Evolutionary conservation across 2,113 vertebrate species (phyloP).

Genomic region (Pachycephala philippinensis): DNA sequence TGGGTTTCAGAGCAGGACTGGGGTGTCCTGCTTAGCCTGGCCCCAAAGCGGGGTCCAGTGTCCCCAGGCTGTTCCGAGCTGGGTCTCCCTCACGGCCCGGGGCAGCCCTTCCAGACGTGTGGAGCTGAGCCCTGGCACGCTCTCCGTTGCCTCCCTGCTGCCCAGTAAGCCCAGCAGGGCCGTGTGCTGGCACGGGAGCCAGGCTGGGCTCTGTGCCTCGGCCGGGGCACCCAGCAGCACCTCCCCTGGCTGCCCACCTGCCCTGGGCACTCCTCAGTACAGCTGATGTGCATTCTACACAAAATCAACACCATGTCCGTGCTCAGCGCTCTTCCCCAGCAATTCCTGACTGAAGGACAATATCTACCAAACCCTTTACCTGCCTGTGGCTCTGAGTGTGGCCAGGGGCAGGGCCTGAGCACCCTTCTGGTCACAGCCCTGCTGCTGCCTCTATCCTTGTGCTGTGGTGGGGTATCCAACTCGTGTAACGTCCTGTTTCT

Average conservation of each 20-base stretch:
- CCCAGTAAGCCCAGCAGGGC: background rate
- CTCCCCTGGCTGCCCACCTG: slow-evolving; percentile 1
- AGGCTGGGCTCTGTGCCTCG: too few relatives aligned
- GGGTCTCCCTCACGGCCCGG: background rate
- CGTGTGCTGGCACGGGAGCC: background rate
- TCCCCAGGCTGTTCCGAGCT: background rate
- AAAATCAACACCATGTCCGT: background rate
- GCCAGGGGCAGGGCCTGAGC: background rate
- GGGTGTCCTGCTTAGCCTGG: background rate
- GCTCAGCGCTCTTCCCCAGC: background rate
- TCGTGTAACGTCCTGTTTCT: background rate
- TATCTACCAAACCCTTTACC: background rate
- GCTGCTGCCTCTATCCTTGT: background rate
- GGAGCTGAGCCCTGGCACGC: background rate
- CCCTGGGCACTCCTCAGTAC: slow-evolving; percentile 1
- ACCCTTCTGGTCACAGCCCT: background rate
- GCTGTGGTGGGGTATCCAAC: background rate
- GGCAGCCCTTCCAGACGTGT: background rate
- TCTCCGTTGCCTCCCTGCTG: background rate
- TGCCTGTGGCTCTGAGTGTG: background rate
- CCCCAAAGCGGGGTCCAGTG: background rate
- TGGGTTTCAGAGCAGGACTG: background rate
- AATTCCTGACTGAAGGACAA: background rate
- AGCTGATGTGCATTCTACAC: background rate
- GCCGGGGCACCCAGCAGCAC: background rate